phyloP scores from a whole-genome alignment of 2,888 invertebrate species.

The Osedax frankpressi region DNA sequence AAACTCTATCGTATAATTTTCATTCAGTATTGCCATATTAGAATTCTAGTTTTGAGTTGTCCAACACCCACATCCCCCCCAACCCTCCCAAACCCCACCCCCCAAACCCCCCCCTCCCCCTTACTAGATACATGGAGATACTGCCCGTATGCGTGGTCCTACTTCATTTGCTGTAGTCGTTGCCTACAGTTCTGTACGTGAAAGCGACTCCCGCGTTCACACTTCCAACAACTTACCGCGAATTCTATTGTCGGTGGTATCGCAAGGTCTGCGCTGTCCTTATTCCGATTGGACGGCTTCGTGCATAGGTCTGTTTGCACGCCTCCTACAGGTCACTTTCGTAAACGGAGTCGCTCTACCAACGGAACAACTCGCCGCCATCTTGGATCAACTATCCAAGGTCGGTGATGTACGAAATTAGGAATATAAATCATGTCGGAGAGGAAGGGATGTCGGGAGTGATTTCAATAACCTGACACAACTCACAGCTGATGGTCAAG shows the following conservation, averaged over 20 bases:
- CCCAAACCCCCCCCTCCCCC: not conserved
- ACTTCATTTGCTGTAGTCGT: conserved; percentile 70
- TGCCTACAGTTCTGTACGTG: conserved; percentile 56
- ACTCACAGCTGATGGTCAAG: not conserved
- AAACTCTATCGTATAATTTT: no score
- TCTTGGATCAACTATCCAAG: not conserved
- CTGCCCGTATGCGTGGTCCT: conserved; percentile 54
- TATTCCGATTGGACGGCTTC: not conserved
- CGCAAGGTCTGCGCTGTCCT: conserved; percentile 53
- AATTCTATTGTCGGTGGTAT: conserved; percentile 59
- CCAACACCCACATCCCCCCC: not conserved
- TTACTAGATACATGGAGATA: conserved; percentile 26
- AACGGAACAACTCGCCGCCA: not conserved
- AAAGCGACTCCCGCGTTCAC: conserved; percentile 15
- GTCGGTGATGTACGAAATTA: no score
- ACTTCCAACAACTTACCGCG: conserved; percentile 55
- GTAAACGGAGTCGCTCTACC: not conserved
- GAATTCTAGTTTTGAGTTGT: no score
- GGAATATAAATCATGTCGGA: no score
- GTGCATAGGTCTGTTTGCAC: not conserved
- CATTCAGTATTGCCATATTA: no score
- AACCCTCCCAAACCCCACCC: not conserved
- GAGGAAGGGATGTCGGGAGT: no score
- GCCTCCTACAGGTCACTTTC: not conserved
- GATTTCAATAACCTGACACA: no score